Evolutionary conservation across 2,113 vertebrate species (phyloP).

Genomic region (Dipodomys merriami): DNA sequence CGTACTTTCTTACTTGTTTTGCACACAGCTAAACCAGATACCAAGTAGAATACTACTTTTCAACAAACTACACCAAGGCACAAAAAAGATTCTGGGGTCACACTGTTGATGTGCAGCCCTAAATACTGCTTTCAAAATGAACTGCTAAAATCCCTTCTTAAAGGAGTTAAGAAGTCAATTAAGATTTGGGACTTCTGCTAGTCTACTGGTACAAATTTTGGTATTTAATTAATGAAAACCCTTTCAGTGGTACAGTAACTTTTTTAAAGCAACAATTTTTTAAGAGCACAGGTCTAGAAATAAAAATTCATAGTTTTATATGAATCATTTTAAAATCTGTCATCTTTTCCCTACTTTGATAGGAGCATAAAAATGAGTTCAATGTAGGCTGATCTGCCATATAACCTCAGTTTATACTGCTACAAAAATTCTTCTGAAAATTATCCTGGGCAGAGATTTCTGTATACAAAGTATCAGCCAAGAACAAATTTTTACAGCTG

Average conservation of each 20-base stretch:
- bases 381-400: conserved; percentile 14
- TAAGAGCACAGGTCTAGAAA: conserved; percentile 32
- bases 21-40: not conserved
- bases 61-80: not conserved
- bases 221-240: conserved; percentile 2
- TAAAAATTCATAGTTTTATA: conserved; percentile 54
- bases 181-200: not conserved
- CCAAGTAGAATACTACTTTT: not conserved
- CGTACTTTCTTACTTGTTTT: conserved; percentile 32
- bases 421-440: conserved; percentile 72
- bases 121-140: not conserved
- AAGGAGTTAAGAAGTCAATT: not conserved
- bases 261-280: conserved; percentile 48
- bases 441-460: conserved; percentile 73
- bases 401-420: conserved; percentile 42
- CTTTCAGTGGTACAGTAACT: not conserved
- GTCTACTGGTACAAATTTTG: not conserved
- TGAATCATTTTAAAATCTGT: conserved; percentile 58
- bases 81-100: not conserved
- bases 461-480: conserved; percentile 83
- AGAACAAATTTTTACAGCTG: conserved; percentile 85
- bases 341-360: conserved; percentile 45
- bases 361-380: conserved; percentile 54
- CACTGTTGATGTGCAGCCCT: not conserved
- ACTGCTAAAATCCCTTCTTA: conserved; percentile 12